Evolutionary conservation across 2,888 invertebrate species (phyloP), one percentile per base, ranked within the genome.

Genomic region (Caenorhabditis uteleia): DNA sequence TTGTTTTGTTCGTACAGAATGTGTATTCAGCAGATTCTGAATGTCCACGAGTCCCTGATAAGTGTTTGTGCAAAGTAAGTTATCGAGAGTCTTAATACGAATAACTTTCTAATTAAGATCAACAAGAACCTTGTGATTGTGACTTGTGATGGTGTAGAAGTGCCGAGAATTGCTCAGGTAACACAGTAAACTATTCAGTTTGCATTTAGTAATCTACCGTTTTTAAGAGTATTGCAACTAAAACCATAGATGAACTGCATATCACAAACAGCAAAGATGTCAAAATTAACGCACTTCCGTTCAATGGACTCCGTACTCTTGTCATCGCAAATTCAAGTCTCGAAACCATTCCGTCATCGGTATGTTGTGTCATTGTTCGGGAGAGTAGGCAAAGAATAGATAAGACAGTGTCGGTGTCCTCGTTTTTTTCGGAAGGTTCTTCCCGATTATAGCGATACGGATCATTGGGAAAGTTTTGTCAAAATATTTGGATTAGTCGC

Each of bases 211-310:
- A n/a, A n/a, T 29, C 4, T 29, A n/a, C 4, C 7, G 43, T 14
- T 36, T 55, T 60, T 18, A 46, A 70, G 59, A 58, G 40, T 18
- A 42, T 70, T 16, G 68, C 65, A 2, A 42, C 58, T 2, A 42
- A 45, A 10, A 42, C 50, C 14, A 49, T 74, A 27, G 74, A 71
- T 25, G 54, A 55, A 27, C 43, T 74, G 43, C 48, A 51, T 23
- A 34, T 74, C 5, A 8, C 39, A 0, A 53, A 67, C 25, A 64
- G 62, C 34, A 43, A 33, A 4, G 40, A 53, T 36, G 29, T 25
- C 0, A 55, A 50, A 12, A 56, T 66, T 29, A 62, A 61, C 2
- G n/a, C 27, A 8, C 34, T 70, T 14, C 66, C 48, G 20, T 70
- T 59, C 36, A 45, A 21, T 31, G 61, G 55, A 10, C 43, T 51